These are phyloP conservation scores for Hyperoplus immaculatus DNA, from an alignment of 2,797 vertebrate genomes.

Conservation along the genomic window DNA sequence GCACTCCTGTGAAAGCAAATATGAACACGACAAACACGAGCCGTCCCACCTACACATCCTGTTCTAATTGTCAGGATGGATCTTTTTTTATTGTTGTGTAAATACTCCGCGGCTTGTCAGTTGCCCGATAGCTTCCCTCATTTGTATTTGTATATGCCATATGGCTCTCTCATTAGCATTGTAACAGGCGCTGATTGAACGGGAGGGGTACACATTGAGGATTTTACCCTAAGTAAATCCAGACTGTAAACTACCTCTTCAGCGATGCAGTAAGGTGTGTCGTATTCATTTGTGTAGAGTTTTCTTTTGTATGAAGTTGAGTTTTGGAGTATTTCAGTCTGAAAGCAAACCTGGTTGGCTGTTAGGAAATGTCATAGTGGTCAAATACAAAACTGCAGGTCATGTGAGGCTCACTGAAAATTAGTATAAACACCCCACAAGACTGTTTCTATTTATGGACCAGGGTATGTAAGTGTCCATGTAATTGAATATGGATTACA, in stretches of 20 bases:
- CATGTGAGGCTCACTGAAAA: too few relatives aligned
- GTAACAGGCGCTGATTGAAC: conserved; percentile 52
- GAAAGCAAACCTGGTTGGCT: too few relatives aligned
- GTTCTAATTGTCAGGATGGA: conserved; percentile 43
- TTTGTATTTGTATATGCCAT: conserved; percentile 62
- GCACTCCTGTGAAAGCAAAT: conserved; percentile 41
- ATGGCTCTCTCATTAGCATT: conserved; percentile 63
- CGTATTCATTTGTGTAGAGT: background rate
- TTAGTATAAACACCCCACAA: too few relatives aligned
- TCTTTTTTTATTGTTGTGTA: conserved; percentile 42
- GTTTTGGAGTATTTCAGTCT: too few relatives aligned
- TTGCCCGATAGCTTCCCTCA: conserved; percentile 48
- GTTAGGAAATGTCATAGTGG: too few relatives aligned
- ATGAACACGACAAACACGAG: conserved; percentile 26
- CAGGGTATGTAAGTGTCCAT: too few relatives aligned
- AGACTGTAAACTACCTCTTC: background rate
- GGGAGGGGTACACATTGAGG: conserved; percentile 28
- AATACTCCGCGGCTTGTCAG: conserved; percentile 50
- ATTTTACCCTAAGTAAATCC: conserved; percentile 18
- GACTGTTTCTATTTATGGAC: too few relatives aligned
- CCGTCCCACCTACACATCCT: conserved; percentile 22
- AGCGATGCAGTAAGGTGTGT: background rate
- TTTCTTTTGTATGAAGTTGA: too few relatives aligned
- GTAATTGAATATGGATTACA: too few relatives aligned
- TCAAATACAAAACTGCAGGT: too few relatives aligned